Percentiles rank a stretch among this genome's conserved stretches.
These are phyloP conservation scores for Drosophila falleni DNA, from an alignment of 2,888 invertebrate species.

Conservation along the genomic window DNA sequence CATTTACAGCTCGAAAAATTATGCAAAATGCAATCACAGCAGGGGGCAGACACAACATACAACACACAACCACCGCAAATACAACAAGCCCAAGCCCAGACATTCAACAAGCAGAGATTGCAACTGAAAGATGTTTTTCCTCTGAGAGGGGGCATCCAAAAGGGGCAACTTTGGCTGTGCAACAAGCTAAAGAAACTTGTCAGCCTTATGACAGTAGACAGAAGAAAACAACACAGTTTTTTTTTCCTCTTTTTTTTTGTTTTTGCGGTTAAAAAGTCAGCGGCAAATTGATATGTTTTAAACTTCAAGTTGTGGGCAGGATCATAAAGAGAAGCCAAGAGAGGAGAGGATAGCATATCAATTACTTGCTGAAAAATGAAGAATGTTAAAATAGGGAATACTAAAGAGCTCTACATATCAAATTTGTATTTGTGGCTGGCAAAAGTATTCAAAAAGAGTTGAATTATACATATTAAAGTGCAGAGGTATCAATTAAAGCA, in stretches of 20 bases:
- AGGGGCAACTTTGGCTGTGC: slow-evolving; percentile 1
- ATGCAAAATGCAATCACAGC: slow-evolving; percentile 72
- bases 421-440: slow-evolving; percentile 33
- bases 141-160: neutral
- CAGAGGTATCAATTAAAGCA: slow-evolving; percentile 31
- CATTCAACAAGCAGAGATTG: slow-evolving; percentile 50
- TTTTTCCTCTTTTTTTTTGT: slow-evolving; percentile 15
- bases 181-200: slow-evolving; percentile 60
- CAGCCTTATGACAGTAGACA: slow-evolving; percentile 54
- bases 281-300: slow-evolving; percentile 58
- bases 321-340: slow-evolving; percentile 7
- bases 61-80: neutral
- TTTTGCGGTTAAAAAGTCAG: slow-evolving; percentile 48
- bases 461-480: slow-evolving; percentile 27
- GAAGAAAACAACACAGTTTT: slow-evolving; percentile 26
- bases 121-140: slow-evolving; percentile 53
- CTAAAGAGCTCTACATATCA: slow-evolving; percentile 26
- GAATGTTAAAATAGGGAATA: neutral
- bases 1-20: slow-evolving; percentile 66
- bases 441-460: slow-evolving; percentile 7
- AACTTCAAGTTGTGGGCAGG: slow-evolving; percentile 20
- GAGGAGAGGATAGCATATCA: slow-evolving; percentile 28
- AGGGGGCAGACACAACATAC: slow-evolving; percentile 46
- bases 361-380: slow-evolving; percentile 10
- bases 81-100: slow-evolving; percentile 13